Evolutionary conservation across 2,797 vertebrate genomes (phyloP), one percentile per base, ranked within the genome.

Genomic region (Oryzias dopingdopingensis): DNA sequence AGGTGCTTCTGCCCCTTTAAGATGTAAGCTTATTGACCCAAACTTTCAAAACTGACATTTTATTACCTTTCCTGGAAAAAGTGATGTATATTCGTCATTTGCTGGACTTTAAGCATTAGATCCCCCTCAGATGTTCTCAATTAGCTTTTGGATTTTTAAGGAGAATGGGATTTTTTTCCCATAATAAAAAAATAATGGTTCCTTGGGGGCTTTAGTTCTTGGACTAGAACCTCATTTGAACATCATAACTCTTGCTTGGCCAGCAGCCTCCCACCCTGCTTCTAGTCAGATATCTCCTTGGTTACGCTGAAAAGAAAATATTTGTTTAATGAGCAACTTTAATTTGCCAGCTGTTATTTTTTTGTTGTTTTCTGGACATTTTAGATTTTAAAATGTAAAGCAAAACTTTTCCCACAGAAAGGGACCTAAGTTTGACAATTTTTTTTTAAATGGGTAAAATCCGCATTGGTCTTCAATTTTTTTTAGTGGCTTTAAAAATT

Each of bases 41-140:
- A 72, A 90, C 92, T 91, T 94, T 93, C 93, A 93, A 94, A 94
- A 93, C 91, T 92, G 90, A 91, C 92, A 92, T 86, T 82, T 91
- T 2, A 12, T 90, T 90, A 91, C 93, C 93, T 79, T 83, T 81
- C 87, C 90, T 87, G 85, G 86, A 89, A 90, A 93, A 94, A 94
- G 92, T 91, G 91, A 92, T 90, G 86, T 82, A 86, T 92, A 86
- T 84, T 84, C 90, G 83, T 70, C 0, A 80, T 88, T 70, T 14
- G 52, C 88, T 91, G 90, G 88, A 74, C 88, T 72, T 74, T 70
- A 18, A 65, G 63, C 65, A 52, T 65, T 62, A 63, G 66, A 73
- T 68, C 72, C 49, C 65, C 88, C 91, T 92, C 91, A 93, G 94
- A 94, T 95, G 94, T 93, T 96, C 96, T 95, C 94, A 94, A 95